A percentile compares a stretch with the other conserved stretches of the same genome.
Evolutionary conservation across 1,140 invertebrate genomes (phyloP).

Genomic region (Phortica variegata): DNA sequence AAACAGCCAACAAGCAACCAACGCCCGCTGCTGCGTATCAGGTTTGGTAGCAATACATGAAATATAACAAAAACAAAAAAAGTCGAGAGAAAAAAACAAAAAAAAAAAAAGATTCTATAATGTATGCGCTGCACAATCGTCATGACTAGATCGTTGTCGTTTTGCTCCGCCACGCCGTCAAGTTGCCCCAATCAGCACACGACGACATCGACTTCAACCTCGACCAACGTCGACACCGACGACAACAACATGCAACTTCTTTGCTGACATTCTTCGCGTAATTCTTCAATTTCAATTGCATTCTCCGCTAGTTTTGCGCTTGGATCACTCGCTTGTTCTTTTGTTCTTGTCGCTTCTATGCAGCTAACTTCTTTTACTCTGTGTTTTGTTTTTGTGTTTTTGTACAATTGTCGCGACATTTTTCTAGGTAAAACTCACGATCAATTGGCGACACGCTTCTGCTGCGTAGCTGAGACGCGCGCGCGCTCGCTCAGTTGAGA

Average conservation of each 20-base stretch:
- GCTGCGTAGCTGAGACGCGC: conserved; percentile 27
- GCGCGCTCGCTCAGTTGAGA: conserved; percentile 23
- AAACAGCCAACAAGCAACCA: too few relatives aligned
- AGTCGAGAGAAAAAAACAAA: too few relatives aligned
- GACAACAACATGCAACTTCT: conserved; percentile 45
- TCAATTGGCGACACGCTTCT: conserved; percentile 57
- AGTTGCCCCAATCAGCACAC: not conserved
- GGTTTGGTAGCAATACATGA: too few relatives aligned
- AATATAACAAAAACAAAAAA: too few relatives aligned
- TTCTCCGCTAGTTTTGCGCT: conserved; percentile 29
- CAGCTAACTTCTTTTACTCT: not conserved
- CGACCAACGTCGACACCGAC: not conserved
- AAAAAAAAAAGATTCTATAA: conserved; percentile 26
- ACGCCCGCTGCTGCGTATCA: too few relatives aligned
- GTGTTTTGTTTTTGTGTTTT: conserved; percentile 9
- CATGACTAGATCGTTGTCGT: too few relatives aligned
- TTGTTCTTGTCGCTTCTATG: conserved; percentile 16
- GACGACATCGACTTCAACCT: not conserved
- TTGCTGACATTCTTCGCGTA: conserved; percentile 49
- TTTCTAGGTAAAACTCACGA: conserved; percentile 57
- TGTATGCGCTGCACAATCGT: conserved; percentile 19
- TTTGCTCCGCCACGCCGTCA: conserved; percentile 1
- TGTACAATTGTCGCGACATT: conserved; percentile 45
- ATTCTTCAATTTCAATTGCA: conserved; percentile 55
- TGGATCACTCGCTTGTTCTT: conserved; percentile 15